Evolutionary conservation across 2,113 vertebrate species (phyloP), one percentile per base, ranked within the genome.

Genomic region (Nipponia nippon): DNA sequence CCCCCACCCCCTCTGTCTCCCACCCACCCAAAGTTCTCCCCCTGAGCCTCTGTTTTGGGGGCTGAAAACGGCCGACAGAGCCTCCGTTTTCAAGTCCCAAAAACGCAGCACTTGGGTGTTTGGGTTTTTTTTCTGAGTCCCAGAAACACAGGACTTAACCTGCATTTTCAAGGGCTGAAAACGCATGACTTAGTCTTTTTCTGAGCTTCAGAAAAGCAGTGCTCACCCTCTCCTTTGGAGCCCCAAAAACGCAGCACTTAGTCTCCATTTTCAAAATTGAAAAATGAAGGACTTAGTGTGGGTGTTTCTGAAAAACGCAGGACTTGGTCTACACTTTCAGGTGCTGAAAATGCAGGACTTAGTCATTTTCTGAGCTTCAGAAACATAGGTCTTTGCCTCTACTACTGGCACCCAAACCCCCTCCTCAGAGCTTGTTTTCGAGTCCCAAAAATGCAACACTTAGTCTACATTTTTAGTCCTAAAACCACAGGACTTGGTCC

Each of bases 401-500:
- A 6, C 9, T 62, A 50, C 18, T 25, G 44, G 14, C 20, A 14
- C 34, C 10, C 16, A 7, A 19, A n/a, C 13, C 22, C 88, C 30
- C 6, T 4, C 25, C n/a, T 17, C 18, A 6, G 10, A 8, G 10
- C 36, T 80, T 34, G 19, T 42, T 38, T 59, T 38, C 23, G 18
- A 29, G 32, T 36, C 30, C n/a, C 7, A 13, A 38, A 56, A 65
- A 5, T 1, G 7, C 50, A 65, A 14, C 15, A 36, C 10, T 23
- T 23, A 7, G 5, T 27, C 12, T 22, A 11, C 20, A 6, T 11
- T 75, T 38, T 90, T 11, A 13, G 38, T 18, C 22, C 44, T 12
- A 1, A 32, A 19, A 17, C 4, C 22, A 14, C 22, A 59, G 16
- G 12, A 40, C 49, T 20, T 12, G 0, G 2, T 40, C 13, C 7